Evolutionary conservation across 1,140 invertebrate species (phyloP), one percentile per base, ranked within the genome.

Genomic region (Drosophila micromelanica): DNA sequence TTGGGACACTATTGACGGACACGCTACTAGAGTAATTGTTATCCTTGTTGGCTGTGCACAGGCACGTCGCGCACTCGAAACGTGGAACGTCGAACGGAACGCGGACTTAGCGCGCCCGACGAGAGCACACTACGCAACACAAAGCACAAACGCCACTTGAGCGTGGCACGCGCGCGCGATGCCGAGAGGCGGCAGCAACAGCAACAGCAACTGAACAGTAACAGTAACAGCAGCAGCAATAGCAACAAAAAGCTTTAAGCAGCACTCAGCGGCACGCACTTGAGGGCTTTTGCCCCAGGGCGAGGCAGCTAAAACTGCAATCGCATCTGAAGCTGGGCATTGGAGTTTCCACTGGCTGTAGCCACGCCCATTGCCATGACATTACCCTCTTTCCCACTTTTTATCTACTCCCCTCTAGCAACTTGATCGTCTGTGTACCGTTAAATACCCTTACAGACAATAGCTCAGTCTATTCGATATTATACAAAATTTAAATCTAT

Each of bases 201-300:
- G 48, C 43, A 68, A 35, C 54, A 30, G 38, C 61, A 73, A 9
- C 30, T 35, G 55, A 56, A 45, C 61, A 67, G 27, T 65, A 73
- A 42, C 60, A 64, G 48, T 38, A 68, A 35, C 54, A 30, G 38
- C 61, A 73, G n/a, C 32, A 42, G 55, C 63, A 60, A 37, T 57
- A 67, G 15, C 74, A 78, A 52, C 55, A 54, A 54, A 68, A 69
- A 69, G 75, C 81, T 70, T 64, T 86, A 86, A 86, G 82, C 82
- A 87, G 82, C 82, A 87, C 82, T 87, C 82, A 87, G 78, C 72
- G 79, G 84, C 82, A 86, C 82, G 84, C 82, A 78, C 82, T 86
- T 87, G 63, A 86, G 77, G 49, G 59, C 54, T 51, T 59, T 52
- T 55, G 61, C 60, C 64, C 17, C 30, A 57, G 23, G 38, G 43